A percentile compares a stretch with the other conserved stretches of the same genome.
Evolutionary conservation across 2,888 invertebrate genomes (phyloP).

Genomic region (Unio pictorum): DNA sequence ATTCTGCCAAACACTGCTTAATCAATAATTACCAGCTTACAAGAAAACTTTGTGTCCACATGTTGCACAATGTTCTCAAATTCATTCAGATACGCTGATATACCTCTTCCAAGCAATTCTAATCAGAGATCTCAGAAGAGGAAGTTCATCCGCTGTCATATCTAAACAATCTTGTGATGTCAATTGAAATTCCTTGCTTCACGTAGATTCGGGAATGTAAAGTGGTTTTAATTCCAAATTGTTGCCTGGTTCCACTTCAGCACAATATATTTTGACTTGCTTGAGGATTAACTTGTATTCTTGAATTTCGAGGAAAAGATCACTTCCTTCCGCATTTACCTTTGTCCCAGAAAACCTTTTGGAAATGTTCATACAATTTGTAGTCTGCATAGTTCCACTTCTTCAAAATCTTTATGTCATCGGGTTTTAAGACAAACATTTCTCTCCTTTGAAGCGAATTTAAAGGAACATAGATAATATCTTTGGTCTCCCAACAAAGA

Average conservation of each 20-base stretch:
- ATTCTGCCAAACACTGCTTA: no score
- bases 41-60: no score
- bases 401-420: slow-evolving; percentile 33
- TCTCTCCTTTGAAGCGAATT: slow-evolving; percentile 30
- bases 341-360: slow-evolving; percentile 41
- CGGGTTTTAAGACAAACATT: slow-evolving; percentile 22
- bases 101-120: slow-evolving; percentile 22
- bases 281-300: slow-evolving; percentile 32
- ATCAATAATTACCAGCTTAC: no score
- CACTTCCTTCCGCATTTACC: slow-evolving; percentile 28
- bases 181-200: slow-evolving; percentile 25
- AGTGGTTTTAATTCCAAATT: neutral
- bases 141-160: slow-evolving; percentile 25
- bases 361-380: slow-evolving; percentile 54
- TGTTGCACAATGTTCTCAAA: no score
- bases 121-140: slow-evolving; percentile 24
- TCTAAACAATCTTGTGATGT: slow-evolving; percentile 22
- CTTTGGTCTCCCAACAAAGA: slow-evolving; percentile 62
- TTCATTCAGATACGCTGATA: slow-evolving; percentile 1
- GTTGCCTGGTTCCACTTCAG: neutral
- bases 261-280: slow-evolving; percentile 25
- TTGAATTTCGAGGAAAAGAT: slow-evolving; percentile 37
- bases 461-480: slow-evolving; percentile 57
- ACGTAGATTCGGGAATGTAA: slow-evolving; percentile 17
- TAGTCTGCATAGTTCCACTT: slow-evolving; percentile 58